Evolutionary conservation across 1,140 invertebrate species (phyloP).

Genomic region (Orius insidiosus): DNA sequence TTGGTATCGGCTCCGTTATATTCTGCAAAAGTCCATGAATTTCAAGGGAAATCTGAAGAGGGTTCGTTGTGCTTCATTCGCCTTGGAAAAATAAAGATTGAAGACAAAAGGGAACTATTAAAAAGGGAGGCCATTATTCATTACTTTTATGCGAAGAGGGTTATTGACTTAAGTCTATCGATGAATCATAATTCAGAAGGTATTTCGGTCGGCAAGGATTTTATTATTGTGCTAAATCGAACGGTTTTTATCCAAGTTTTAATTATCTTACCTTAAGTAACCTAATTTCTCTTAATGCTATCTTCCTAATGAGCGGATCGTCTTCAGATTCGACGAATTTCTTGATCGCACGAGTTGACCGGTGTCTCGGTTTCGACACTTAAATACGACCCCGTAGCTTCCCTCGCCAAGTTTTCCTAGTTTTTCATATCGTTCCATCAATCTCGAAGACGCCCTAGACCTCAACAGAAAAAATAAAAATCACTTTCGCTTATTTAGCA

Average conservation of each 20-base stretch:
- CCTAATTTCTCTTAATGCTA: constrained; percentile 90
- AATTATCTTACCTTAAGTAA: constrained; percentile 91
- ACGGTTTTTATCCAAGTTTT: background rate
- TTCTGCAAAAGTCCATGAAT: no score
- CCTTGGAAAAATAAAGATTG: no score
- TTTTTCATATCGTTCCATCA: constrained; percentile 98
- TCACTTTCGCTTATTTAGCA: no score
- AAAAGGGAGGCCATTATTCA: no score
- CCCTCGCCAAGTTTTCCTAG: constrained; percentile 92
- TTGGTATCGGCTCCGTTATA: no score
- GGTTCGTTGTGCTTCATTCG: no score
- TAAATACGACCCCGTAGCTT: constrained; percentile 96
- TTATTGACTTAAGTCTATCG: no score
- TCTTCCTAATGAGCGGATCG: constrained; percentile 95
- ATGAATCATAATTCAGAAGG: background rate
- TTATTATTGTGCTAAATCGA: background rate
- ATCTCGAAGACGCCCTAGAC: constrained; percentile 63
- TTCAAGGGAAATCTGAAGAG: no score
- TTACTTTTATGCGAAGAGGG: no score
- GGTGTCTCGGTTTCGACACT: constrained; percentile 91
- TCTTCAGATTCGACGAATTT: constrained; percentile 98
- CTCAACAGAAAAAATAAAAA: constrained; percentile 29
- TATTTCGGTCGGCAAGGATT: background rate
- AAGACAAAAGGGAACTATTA: no score
- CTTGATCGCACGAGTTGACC: constrained; percentile 91